Conservation (phyloP, 2,113 vertebrate genomes). For the Polypterus bichir region DNA sequence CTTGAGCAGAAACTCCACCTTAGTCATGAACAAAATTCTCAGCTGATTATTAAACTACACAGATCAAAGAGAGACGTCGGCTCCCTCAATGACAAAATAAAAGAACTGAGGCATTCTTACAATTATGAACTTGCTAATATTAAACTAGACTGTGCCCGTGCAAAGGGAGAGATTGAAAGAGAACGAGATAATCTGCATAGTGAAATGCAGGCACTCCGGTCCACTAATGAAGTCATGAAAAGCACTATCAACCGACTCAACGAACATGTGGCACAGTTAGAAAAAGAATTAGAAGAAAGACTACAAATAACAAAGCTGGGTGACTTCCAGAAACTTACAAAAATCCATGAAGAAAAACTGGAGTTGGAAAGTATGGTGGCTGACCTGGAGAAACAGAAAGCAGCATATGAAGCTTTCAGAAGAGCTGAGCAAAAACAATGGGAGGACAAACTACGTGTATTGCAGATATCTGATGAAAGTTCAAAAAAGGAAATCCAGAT, state of each 20-base stretch:
- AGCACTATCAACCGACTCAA: slow-evolving; percentile 58
- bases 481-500: slow-evolving; percentile 65
- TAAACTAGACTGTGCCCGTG: slow-evolving; percentile 71
- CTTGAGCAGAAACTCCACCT: slow-evolving; percentile 48
- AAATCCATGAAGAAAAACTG: slow-evolving; percentile 75
- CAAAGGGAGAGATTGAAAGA: slow-evolving; percentile 74
- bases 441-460: slow-evolving; percentile 57
- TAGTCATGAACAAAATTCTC: slow-evolving; percentile 45
- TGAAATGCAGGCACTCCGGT: slow-evolving; percentile 65
- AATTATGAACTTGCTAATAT: slow-evolving; percentile 74
- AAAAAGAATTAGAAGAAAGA: slow-evolving; percentile 72
- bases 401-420: slow-evolving; percentile 55
- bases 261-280: slow-evolving; percentile 66
- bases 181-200: slow-evolving; percentile 70
- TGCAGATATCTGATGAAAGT: slow-evolving; percentile 63
- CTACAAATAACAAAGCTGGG: slow-evolving; percentile 75
- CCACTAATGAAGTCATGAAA: slow-evolving; percentile 69
- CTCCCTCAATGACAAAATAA: slow-evolving; percentile 45
- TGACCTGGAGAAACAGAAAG: slow-evolving; percentile 66
- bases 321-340: slow-evolving; percentile 59
- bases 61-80: slow-evolving; percentile 49
- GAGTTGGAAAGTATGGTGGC: slow-evolving; percentile 70
- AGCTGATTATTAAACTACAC: slow-evolving; percentile 45
- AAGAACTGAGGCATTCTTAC: slow-evolving; percentile 74
- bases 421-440: slow-evolving; percentile 62